Base-by-base conservation (phyloP, 37 sponge, comb jelly and placozoan genomes). In the Diacarnus erythraeanus region DNA sequence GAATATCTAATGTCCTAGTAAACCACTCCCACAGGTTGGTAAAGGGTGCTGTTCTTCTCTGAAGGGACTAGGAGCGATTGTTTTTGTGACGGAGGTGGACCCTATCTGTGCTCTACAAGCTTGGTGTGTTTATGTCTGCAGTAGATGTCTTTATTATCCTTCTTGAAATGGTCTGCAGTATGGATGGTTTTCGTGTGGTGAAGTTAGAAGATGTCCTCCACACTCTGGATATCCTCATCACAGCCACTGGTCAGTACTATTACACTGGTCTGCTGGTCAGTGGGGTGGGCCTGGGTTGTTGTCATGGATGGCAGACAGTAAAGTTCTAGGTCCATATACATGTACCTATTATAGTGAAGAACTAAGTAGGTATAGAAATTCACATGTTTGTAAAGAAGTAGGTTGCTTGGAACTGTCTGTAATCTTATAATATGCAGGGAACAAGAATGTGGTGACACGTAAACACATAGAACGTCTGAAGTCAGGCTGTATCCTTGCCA, bases 31-130 rank as follows among this genome's bases (percentile, higher is more conserved):
- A 59, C 57, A 93, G 94, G 94, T 95, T 51, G 97, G 97, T 57
- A 96, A 96, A 41, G 97, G 97, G 1, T 92, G 94, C 33, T 86
- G 86, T 81, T 60, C 81, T 21, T 77, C 97, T 77, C 85, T 96
- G 30, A 86, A 74, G 38, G 97, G 97, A 0, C 79, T 93, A 64
- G 94, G 94, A 17, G 85, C 83, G 12, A 63, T 89, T 9, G 83
- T 84, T 34, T 87, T 70, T 54, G 94, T 96, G 25, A 87, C 97
- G 21, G 97, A 96, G 57, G 80, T 93, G 38, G 97, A 96, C 66
- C 97, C 97, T 9, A 96, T 96, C 51, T 96, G 97, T 93, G 97
- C 93, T 35, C 76, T 96, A 30, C 97, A 96, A 42, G 97, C 97
- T 44, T 87, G 93, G 94, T 93, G 27, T 61, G 85, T 39, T 4